Percentiles rank a stretch among this genome's conserved stretches.
Conservation (phyloP, 2,797 vertebrate species). For the Capromys pilorides region DNA sequence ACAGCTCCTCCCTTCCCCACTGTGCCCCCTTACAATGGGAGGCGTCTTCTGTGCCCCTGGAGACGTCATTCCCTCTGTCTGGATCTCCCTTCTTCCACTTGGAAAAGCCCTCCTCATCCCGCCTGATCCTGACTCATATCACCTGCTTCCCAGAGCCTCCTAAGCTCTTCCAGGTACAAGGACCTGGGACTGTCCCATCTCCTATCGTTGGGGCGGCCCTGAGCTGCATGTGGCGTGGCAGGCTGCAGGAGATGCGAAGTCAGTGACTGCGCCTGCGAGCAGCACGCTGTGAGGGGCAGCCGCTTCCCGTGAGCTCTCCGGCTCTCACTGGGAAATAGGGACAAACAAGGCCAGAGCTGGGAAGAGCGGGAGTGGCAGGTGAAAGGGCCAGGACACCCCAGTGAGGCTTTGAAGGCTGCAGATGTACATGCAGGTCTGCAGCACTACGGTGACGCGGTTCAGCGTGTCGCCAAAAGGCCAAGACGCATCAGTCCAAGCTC, state of each 20-base stretch:
- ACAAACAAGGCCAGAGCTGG: not conserved
- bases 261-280: not conserved
- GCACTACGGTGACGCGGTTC: rapidly evolving
- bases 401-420: not conserved
- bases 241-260: not conserved
- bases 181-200: not conserved
- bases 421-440: not conserved
- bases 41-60: not conserved
- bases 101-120: not conserved
- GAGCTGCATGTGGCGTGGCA: not conserved
- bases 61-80: not conserved
- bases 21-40: not conserved
- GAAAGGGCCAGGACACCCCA: not conserved
- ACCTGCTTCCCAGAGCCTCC: not conserved
- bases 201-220: not conserved
- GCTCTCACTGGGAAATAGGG: not conserved
- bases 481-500: too few species aligned
- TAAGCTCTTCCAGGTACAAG: not conserved
- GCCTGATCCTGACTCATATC: not conserved
- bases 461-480: too few species aligned
- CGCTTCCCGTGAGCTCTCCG: not conserved
- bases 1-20: not conserved
- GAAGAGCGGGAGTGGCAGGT: not conserved
- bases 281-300: not conserved
- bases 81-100: not conserved